Base-by-base conservation (phyloP, 2,888 invertebrate species). In the Entomobrya proxima region DNA sequence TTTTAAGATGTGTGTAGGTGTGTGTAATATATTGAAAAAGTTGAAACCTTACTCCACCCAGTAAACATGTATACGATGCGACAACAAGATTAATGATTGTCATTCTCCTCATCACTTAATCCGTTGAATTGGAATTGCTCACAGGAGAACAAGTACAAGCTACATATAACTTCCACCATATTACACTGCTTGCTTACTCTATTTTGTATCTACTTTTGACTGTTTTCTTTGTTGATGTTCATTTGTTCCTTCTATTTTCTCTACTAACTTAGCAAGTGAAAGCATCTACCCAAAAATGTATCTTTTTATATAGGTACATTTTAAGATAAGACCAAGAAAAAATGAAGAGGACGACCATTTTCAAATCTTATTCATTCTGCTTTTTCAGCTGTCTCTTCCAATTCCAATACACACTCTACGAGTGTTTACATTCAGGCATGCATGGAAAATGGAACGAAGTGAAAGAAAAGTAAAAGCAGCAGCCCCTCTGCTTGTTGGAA, bases 81-180 rank as follows among this genome's bases (percentile, higher is more conserved):
- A 81, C 85, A 81, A 87, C 86, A 90, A 90, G 89, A 90, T 89
- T 89, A 90, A 90, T 89, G 89, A 89, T 88, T 83, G 85, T 87
- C 85, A 82, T 85, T 80, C 79, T 80, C 86, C 88, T 90, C 88
- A 88, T 90, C 89, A 90, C 89, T 89, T 89, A 87, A 90, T 90
- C 87, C 86, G 40, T 78, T 87, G 85, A 88, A 90, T 89, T 85
- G 86, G 86, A 89, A 88, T 88, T 87, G 87, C 87, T 88, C 85
- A 87, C 67, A 86, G 84, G 79, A 86, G 85, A 79, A 69, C 13
- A 72, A 72, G 72, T 72, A 72, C 15, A 32, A 64, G 37, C 44
- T 7, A 7, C 44, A 40, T 11, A 15, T n/a, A n/a, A n/a, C n/a
- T n/a, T n/a, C n/a, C n/a, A n/a, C n/a, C n/a, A n/a, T n/a, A n/a